Evolutionary conservation across 2,113 vertebrate genomes (phyloP).

Genomic region (Calyptomena viridis): DNA sequence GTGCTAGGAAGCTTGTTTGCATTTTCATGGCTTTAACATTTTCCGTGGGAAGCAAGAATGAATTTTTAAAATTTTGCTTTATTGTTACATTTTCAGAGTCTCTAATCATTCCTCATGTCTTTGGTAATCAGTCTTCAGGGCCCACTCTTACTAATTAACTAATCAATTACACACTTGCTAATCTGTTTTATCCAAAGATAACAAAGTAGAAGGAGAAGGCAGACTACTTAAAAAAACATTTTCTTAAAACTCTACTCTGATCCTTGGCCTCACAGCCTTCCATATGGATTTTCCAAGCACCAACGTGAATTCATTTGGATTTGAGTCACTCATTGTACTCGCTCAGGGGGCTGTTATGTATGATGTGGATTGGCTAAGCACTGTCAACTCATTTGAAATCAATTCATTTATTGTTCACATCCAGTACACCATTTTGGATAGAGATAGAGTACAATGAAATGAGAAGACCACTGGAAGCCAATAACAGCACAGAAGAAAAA

Average conservation of each 20-base stretch:
- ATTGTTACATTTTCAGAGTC: not conserved
- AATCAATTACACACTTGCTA: not conserved
- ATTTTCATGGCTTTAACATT: not conserved
- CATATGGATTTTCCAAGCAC: constrained; percentile 13
- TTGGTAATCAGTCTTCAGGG: not conserved
- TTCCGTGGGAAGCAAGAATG: not conserved
- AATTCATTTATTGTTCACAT: constrained; percentile 44
- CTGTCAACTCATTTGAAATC: constrained; percentile 21
- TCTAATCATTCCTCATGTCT: not conserved
- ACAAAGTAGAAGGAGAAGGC: not conserved
- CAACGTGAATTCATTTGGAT: not conserved
- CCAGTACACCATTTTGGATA: not conserved
- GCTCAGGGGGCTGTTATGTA: not conserved
- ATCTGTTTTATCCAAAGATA: constrained; percentile 13
- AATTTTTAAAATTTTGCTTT: not conserved
- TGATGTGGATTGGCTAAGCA: not conserved
- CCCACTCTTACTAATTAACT: constrained; percentile 13
- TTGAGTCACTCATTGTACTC: not conserved
- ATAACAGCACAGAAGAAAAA: not conserved
- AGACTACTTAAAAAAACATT: not conserved
- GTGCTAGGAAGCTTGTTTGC: not conserved
- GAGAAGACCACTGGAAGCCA: constrained; percentile 1
- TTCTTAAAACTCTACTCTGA: not conserved
- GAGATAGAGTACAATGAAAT: not conserved
- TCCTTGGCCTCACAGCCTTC: not conserved